These are phyloP conservation scores for Ceyx melanurus DNA, from an alignment of 2,113 vertebrate species.

Conservation along the genomic window DNA sequence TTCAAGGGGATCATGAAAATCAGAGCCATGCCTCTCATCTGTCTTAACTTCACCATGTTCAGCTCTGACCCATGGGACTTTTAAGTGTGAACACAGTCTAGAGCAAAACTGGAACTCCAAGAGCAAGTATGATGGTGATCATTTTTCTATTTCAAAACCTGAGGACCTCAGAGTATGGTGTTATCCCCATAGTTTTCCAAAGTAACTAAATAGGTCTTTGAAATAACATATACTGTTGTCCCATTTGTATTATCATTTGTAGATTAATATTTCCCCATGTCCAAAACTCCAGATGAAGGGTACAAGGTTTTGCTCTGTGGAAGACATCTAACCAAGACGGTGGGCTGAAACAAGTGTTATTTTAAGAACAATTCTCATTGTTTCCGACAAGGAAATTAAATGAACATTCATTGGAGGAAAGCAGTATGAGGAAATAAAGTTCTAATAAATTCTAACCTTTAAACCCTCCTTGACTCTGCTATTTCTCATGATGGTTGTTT, in stretches of 20 bases:
- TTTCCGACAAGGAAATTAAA: conserved; percentile 24
- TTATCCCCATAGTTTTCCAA: background rate
- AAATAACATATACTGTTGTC: background rate
- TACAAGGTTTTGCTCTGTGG: rapidly evolving
- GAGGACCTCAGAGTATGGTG: background rate
- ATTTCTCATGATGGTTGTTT: conserved; percentile 33
- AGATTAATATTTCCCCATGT: background rate
- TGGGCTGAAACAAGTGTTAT: background rate
- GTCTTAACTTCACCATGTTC: rapidly evolving
- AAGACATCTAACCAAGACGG: background rate
- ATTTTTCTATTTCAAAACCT: background rate
- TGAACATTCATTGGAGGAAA: background rate
- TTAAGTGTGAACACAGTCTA: rapidly evolving
- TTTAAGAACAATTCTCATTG: background rate
- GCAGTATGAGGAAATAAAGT: conserved; percentile 45
- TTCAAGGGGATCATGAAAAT: background rate
- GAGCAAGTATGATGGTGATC: background rate
- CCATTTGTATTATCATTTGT: background rate
- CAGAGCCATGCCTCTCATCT: rapidly evolving
- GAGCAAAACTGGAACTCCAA: background rate
- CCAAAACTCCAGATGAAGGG: background rate
- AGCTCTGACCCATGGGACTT: rapidly evolving
- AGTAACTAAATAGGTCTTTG: background rate
- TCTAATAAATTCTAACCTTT: conserved; percentile 47
- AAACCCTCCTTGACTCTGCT: background rate